phyloP scores from a whole-genome alignment of 2,113 vertebrate species.

The Siphamia tubifer region DNA sequence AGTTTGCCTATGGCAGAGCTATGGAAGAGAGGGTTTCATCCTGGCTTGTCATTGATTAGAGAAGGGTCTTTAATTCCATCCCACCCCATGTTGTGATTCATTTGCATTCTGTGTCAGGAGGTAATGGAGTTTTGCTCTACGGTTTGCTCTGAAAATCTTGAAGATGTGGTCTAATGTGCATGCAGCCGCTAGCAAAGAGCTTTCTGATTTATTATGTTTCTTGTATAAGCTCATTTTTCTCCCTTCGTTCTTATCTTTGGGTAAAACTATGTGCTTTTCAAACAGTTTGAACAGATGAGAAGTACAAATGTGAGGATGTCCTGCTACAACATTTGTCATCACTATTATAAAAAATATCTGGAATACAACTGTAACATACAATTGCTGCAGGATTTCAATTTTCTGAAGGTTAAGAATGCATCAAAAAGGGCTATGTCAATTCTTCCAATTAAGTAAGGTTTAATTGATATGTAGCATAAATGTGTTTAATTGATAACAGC shows the following conservation, averaged over 20 bases:
- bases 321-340: constrained; percentile 25
- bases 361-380: background rate
- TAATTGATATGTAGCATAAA: no score
- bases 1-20: constrained; percentile 82
- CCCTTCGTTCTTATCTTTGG: constrained; percentile 52
- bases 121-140: constrained; percentile 99
- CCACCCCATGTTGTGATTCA: constrained; percentile 99
- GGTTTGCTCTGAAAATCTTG: constrained; percentile 95
- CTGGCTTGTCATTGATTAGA: constrained; percentile 99
- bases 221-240: constrained; percentile 48
- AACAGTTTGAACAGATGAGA: constrained; percentile 28
- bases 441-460: no score
- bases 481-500: no score
- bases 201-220: constrained; percentile 89
- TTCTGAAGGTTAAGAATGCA: no score
- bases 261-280: constrained; percentile 23
- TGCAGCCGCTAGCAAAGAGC: constrained; percentile 98
- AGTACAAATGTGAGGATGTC: no score
- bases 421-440: no score
- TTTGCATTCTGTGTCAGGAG: constrained; percentile 99
- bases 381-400: background rate
- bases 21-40: constrained; percentile 91
- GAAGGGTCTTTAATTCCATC: constrained; percentile 96
- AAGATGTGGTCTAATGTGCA: constrained; percentile 99
- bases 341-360: constrained; percentile 38